A percentile compares a stretch with the other conserved stretches of the same genome.
Conservation (phyloP, 2,888 invertebrate species). For the Idaea biselata region DNA sequence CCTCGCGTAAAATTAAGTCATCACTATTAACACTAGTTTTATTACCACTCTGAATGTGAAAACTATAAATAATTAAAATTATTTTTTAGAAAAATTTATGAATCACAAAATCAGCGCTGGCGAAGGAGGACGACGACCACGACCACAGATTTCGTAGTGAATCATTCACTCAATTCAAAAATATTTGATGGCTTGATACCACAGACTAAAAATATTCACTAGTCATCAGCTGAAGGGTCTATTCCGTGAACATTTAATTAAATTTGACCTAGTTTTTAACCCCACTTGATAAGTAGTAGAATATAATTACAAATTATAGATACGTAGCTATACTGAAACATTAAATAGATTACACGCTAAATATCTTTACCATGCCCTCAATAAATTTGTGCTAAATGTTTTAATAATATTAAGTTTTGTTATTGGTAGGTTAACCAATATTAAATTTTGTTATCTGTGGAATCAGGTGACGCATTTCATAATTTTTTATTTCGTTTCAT, state of each 20-base stretch:
- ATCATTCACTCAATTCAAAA: neutral
- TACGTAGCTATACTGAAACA: too few relatives aligned
- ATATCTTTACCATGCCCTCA: too few relatives aligned
- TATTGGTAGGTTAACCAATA: constrained; percentile 11
- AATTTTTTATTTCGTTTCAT: constrained; percentile 57
- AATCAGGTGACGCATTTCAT: constrained; percentile 77
- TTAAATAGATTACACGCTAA: too few relatives aligned
- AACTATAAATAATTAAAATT: constrained; percentile 39
- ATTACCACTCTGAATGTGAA: constrained; percentile 38
- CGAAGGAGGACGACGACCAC: constrained; percentile 5
- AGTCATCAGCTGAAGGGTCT: neutral
- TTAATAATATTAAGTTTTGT: too few relatives aligned
- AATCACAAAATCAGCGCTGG: constrained; percentile 59
- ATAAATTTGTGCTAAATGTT: too few relatives aligned
- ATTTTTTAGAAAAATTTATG: constrained; percentile 56
- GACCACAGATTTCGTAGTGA: neutral
- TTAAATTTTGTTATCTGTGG: constrained; percentile 33
- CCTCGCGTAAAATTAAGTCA: constrained; percentile 37
- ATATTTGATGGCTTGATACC: constrained; percentile 4
- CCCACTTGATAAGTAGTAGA: neutral
- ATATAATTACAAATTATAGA: neutral
- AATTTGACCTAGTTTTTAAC: neutral
- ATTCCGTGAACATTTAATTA: neutral
- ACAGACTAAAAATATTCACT: neutral
- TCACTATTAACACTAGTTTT: constrained; percentile 48